These are phyloP conservation scores for Nerophis lumbriciformis DNA, from an alignment of 2,113 vertebrate genomes.

Conservation along the genomic window DNA sequence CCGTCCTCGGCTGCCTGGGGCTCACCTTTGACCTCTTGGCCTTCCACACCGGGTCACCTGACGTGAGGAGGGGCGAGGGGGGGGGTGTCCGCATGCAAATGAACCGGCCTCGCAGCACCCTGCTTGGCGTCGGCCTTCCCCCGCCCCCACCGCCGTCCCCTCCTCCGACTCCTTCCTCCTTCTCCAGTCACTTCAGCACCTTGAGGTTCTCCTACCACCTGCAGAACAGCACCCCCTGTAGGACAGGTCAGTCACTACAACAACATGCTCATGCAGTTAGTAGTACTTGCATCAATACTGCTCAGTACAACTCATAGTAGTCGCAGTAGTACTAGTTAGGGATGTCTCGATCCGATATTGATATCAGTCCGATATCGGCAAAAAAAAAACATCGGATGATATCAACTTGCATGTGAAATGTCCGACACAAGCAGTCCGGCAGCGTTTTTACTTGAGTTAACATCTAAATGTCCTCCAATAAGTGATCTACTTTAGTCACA, in stretches of 20 bases:
- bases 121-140: slow-evolving; percentile 40
- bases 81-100: slow-evolving; percentile 56
- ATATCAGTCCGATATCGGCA: no score
- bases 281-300: no score
- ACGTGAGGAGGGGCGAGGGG: background rate
- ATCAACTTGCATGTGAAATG: no score
- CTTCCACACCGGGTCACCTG: slow-evolving; percentile 5
- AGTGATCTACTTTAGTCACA: no score
- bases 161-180: slow-evolving; percentile 43
- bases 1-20: background rate
- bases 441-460: no score
- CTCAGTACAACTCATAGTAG: no score
- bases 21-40: slow-evolving; percentile 10
- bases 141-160: slow-evolving; percentile 12
- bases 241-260: slow-evolving; percentile 56
- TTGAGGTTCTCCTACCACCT: slow-evolving; percentile 74
- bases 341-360: no score
- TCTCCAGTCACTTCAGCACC: slow-evolving; percentile 68
- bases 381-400: no score
- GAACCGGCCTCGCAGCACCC: slow-evolving; percentile 56
- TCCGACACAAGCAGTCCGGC: no score
- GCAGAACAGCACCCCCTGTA: slow-evolving; percentile 35
- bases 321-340: no score
- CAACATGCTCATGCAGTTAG: background rate
- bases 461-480: no score